Evolutionary conservation across 2,888 invertebrate genomes (phyloP), one percentile per base, ranked within the genome.

Genomic region (Hydrotaea diabolus): DNA sequence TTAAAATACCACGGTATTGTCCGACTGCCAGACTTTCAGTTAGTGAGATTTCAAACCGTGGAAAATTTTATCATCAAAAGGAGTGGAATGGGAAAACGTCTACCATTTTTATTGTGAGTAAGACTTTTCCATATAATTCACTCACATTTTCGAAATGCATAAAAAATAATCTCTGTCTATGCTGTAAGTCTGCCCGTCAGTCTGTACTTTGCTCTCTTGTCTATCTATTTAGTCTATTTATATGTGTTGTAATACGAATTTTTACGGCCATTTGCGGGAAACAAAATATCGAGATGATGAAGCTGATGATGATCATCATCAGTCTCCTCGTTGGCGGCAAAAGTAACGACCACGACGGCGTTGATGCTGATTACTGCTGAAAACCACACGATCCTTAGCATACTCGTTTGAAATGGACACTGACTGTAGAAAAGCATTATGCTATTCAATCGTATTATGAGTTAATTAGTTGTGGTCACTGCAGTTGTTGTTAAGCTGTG

Each of bases 381-480:
- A 46, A 77, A 77, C 83, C 77, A 69, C 83, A 83, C 69, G 77
- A 80, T 77, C 83, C 83, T 77, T 80, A 73, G 62, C 53, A 80
- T 77, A 69, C 71, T 80, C 71, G 31, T 75, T 75, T 64, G 57
- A 64, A 80, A 77, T 77, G 62, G 31, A 82, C 75, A 80, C 79
- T 79, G 49, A 23, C 79, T 79, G 49, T 36, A 72, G 80, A 77
- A 80, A 62, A 62, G 69, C 23, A 74, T 59, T 59, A 59, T 57
- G 79, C 72, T 83, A 76, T 55, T n/a, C 71, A 76, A 79, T 79
- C 64, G 76, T 76, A 77, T 80, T 77, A 83, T 74, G 74, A 83
- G 83, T 83, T 80, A 83, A 83, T 80, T 83, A 83, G 83, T 80
- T 83, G 83, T 83, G 83, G 83, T 83, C 74, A 77, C 74, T 69